These are phyloP conservation scores for Phrynocephalus versicolor DNA, from an alignment of 2,113 vertebrate species.

Conservation along the genomic window DNA sequence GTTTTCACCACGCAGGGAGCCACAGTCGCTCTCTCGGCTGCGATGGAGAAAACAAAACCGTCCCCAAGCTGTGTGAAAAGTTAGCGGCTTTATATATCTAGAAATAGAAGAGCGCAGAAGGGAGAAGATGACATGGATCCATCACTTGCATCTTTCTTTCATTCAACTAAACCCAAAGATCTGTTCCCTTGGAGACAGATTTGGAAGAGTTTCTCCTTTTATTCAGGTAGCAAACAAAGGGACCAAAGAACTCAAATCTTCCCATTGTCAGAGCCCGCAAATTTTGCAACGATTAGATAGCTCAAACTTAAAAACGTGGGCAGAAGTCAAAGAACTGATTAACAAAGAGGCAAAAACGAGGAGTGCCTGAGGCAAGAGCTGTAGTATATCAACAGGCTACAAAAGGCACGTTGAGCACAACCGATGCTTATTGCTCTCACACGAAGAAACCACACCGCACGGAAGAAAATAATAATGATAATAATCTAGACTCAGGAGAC, in stretches of 20 bases:
- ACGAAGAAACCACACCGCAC: background rate
- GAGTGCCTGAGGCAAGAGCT: background rate
- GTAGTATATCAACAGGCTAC: background rate
- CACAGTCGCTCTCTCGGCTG: background rate
- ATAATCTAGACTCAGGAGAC: too few relatives aligned
- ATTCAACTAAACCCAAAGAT: background rate
- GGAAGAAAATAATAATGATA: too few relatives aligned
- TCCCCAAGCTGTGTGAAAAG: background rate
- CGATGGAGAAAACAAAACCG: background rate
- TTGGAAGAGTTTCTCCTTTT: background rate
- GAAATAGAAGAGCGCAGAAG: background rate
- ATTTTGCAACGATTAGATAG: background rate
- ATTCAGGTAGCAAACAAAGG: background rate
- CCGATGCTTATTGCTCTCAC: background rate
- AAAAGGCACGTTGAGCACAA: background rate
- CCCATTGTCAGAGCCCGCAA: background rate
- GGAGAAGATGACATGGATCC: background rate
- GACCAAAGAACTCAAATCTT: background rate
- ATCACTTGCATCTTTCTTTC: background rate
- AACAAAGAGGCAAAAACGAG: background rate
- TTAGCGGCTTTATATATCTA: background rate
- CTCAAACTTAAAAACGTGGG: too few relatives aligned
- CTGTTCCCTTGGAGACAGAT: slow-evolving; percentile 18
- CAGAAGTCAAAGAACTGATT: background rate
- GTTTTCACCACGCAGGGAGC: background rate